These are phyloP conservation scores for Bombus fervidus DNA, from an alignment of 1,140 invertebrate species.

Conservation along the genomic window DNA sequence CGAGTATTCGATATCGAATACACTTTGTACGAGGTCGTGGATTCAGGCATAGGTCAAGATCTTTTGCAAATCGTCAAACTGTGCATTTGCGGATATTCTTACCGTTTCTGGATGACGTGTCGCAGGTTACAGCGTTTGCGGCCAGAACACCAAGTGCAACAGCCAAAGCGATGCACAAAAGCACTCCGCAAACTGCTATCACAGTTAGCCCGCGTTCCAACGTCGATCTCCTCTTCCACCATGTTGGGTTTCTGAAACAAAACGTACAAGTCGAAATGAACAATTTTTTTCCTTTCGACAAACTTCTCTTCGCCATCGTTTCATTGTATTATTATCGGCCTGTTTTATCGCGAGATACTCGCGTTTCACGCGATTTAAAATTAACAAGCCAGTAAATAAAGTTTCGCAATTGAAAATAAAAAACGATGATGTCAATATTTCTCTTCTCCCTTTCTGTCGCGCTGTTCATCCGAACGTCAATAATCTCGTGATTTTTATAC, in stretches of 20 bases:
- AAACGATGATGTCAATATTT: too few species aligned
- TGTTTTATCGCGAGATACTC: accelerated
- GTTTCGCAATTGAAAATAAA: too few species aligned
- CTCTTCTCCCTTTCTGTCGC: too few species aligned
- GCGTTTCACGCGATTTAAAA: too few species aligned
- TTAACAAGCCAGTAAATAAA: too few species aligned
- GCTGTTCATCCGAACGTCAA: too few species aligned
- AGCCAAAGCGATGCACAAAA: constrained; percentile 86
- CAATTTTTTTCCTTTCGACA: too few species aligned
- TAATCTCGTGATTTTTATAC: too few species aligned
- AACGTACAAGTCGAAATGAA: accelerated
- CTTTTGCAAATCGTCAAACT: not conserved
- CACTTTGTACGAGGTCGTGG: too few species aligned
- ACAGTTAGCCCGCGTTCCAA: constrained; percentile 90
- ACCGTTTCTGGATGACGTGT: constrained; percentile 59
- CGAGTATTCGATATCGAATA: not conserved
- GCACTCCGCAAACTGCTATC: constrained; percentile 84
- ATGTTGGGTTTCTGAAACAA: constrained; percentile 90
- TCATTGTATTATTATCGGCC: too few species aligned
- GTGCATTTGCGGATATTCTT: constrained; percentile 22
- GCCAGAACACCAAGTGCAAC: constrained; percentile 85
- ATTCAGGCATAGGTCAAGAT: not conserved
- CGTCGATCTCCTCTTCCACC: constrained; percentile 91
- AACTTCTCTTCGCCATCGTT: too few species aligned
- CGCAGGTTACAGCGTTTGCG: constrained; percentile 69